These are phyloP conservation scores for Uloborus diversus DNA, from an alignment of 1,140 invertebrate genomes.

Conservation along the genomic window DNA sequence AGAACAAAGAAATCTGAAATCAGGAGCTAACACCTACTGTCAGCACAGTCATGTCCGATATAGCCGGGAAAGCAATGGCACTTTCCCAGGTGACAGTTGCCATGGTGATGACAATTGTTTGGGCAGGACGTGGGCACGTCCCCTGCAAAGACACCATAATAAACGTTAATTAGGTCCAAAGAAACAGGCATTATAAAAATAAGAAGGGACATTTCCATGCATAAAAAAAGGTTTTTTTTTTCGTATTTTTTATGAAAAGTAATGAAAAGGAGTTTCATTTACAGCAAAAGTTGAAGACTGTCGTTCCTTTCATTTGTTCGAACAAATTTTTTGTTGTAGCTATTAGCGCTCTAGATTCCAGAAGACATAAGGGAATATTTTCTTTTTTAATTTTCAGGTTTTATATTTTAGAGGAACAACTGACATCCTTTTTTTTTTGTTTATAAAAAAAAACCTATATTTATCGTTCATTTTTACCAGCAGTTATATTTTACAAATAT, in stretches of 20 bases:
- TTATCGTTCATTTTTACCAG: too few species aligned
- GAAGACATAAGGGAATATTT: too few species aligned
- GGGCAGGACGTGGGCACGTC: slow-evolving; percentile 95
- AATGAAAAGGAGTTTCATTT: slow-evolving; percentile 36
- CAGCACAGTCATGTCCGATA: slow-evolving; percentile 93
- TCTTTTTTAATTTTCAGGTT: too few species aligned
- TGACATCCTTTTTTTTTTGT: too few species aligned
- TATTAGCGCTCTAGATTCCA: slow-evolving; percentile 27
- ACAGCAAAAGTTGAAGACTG: background rate
- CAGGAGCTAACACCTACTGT: slow-evolving; percentile 76
- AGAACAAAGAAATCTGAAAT: background rate
- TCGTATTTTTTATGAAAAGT: slow-evolving; percentile 17
- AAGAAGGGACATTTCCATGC: slow-evolving; percentile 23
- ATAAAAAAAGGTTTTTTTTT: slow-evolving; percentile 34
- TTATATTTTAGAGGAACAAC: too few species aligned
- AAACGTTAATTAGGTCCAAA: slow-evolving; percentile 53
- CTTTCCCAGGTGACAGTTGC: slow-evolving; percentile 92
- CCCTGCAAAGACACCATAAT: slow-evolving; percentile 66
- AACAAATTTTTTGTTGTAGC: background rate
- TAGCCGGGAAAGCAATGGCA: slow-evolving; percentile 97
- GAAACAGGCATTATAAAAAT: slow-evolving; percentile 43
- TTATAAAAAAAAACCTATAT: too few species aligned
- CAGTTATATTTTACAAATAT: too few species aligned
- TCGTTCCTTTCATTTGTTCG: slow-evolving; percentile 4
- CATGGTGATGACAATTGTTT: slow-evolving; percentile 95